Evolutionary conservation across 2,888 invertebrate species (phyloP).

Genomic region (Chymomyza procnemis): DNA sequence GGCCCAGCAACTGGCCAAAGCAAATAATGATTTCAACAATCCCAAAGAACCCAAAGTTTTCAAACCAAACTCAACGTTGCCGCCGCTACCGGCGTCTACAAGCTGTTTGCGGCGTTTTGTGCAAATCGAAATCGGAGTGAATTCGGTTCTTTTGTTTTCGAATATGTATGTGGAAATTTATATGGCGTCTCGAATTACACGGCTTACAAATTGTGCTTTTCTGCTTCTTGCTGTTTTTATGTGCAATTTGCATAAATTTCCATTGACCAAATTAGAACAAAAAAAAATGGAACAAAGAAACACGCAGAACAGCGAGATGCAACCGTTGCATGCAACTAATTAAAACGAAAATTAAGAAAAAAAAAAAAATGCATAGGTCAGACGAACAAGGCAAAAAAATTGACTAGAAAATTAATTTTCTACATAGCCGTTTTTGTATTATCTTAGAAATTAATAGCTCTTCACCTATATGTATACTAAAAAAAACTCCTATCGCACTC

Average conservation of each 20-base stretch:
- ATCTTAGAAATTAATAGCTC: neutral
- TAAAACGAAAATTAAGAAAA: slow-evolving; percentile 23
- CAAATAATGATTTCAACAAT: neutral
- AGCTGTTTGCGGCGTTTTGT: neutral
- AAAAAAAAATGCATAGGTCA: slow-evolving; percentile 12
- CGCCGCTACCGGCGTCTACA: no score
- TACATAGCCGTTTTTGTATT: neutral
- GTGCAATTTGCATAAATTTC: slow-evolving; percentile 45
- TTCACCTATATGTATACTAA: neutral
- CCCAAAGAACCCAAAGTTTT: neutral
- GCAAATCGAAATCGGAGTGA: neutral
- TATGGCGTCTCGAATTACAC: neutral
- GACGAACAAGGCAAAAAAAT: neutral
- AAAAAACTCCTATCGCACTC: no score
- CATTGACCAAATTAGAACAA: slow-evolving; percentile 40
- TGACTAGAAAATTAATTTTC: neutral
- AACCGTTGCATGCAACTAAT: slow-evolving; percentile 40
- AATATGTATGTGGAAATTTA: neutral
- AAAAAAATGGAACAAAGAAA: neutral
- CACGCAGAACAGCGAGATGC: neutral
- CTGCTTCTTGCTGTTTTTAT: neutral
- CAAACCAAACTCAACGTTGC: slow-evolving; percentile 3
- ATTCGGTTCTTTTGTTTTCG: neutral
- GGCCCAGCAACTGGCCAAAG: neutral
- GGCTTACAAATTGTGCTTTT: neutral